A percentile compares a stretch with the other conserved stretches of the same genome.
Conservation (phyloP, 2,797 vertebrate genomes). For the Pteronotus mesoamericanus region DNA sequence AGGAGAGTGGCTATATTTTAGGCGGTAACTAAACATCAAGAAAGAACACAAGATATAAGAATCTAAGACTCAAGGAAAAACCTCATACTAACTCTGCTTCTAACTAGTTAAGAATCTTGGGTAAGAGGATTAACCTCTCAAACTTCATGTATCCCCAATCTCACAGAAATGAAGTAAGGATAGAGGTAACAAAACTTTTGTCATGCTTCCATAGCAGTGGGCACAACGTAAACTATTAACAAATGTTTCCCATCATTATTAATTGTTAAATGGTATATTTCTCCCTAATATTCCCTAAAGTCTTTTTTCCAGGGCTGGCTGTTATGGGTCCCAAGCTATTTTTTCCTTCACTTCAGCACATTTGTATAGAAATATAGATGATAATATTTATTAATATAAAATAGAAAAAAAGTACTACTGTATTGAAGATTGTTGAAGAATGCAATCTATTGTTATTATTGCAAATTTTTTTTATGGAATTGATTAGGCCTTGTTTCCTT, state of each 20-base stretch:
- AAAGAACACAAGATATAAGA: neutral
- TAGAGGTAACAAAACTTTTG: neutral
- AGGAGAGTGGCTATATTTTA: neutral
- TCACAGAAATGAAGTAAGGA: neutral
- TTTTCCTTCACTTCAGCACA: neutral
- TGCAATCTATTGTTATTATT: neutral
- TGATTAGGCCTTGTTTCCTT: neutral
- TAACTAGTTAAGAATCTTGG: neutral
- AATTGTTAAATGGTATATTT: neutral
- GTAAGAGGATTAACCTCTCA: neutral
- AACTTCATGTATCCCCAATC: neutral
- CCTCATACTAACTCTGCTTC: neutral
- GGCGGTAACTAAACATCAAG: neutral
- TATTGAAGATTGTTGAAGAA: neutral
- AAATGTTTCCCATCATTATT: neutral
- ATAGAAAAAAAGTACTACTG: neutral
- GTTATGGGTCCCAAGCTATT: neutral
- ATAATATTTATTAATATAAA: neutral
- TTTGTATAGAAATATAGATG: neutral
- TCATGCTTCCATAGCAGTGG: neutral
- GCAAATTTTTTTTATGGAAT: neutral
- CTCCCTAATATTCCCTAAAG: neutral
- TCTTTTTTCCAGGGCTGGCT: neutral
- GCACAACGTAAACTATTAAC: neutral
- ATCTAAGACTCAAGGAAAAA: neutral